These are phyloP conservation scores for Microtus ochrogaster DNA, from an alignment of 2,113 vertebrate species.

Conservation along the genomic window DNA sequence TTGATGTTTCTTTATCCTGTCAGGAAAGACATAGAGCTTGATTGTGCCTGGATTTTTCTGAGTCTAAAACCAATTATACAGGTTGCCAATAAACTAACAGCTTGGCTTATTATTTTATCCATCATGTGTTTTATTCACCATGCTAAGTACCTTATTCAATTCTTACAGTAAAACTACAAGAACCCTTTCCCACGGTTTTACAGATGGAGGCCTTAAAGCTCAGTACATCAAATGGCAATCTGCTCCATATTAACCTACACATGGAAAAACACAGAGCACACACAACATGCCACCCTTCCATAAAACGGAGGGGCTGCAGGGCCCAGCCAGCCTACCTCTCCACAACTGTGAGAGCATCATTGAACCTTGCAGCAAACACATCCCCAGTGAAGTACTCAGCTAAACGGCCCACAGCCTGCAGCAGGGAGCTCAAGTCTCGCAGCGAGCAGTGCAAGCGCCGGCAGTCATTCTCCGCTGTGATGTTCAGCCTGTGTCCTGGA, in stretches of 20 bases:
- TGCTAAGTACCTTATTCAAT: neutral
- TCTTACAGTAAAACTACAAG: neutral
- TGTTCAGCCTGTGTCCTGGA: conserved; percentile 94
- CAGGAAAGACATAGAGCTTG: neutral
- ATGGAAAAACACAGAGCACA: neutral
- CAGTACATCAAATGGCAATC: neutral
- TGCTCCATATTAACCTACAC: neutral
- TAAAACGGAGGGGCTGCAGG: neutral
- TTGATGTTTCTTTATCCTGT: neutral
- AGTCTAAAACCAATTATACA: neutral
- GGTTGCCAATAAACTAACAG: neutral
- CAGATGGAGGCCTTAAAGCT: neutral
- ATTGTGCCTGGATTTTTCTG: neutral
- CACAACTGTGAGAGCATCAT: conserved; percentile 94
- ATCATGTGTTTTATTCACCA: neutral
- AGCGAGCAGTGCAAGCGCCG: conserved; percentile 96
- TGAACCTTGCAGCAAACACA: conserved; percentile 94
- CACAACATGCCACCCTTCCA: neutral
- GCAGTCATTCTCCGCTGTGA: conserved; percentile 97
- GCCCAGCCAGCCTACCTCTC: conserved; percentile 90
- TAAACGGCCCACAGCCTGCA: conserved; percentile 95
- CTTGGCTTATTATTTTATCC: neutral
- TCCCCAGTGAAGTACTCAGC: conserved; percentile 97
- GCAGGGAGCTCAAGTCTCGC: conserved; percentile 95
- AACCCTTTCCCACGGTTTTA: neutral